phyloP scores from a whole-genome alignment of 2,888 invertebrate genomes.

The Platycheirus albimanus region DNA sequence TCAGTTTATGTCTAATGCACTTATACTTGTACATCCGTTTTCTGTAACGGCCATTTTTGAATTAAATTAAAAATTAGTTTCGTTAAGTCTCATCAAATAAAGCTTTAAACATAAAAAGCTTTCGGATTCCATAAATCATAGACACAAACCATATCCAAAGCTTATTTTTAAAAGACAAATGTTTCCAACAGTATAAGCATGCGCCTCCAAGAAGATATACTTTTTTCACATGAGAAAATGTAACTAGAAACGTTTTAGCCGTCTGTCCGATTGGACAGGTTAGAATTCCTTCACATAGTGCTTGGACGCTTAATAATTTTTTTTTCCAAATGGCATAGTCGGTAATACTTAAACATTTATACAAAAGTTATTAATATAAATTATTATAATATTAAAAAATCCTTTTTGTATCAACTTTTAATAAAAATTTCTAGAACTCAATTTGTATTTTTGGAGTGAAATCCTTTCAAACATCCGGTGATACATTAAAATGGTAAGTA shows the following conservation, averaged over 20 bases:
- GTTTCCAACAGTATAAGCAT: no score
- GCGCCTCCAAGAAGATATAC: conserved; percentile 26
- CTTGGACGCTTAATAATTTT: not conserved
- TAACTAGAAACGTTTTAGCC: not conserved
- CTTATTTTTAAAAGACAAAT: no score
- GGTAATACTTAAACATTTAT: conserved; percentile 10
- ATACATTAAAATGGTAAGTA: conserved; percentile 10
- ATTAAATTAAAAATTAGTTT: no score
- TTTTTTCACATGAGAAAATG: not conserved
- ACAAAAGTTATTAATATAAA: no score
- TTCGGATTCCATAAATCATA: not conserved
- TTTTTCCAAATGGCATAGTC: conserved; percentile 34
- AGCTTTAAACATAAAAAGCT: no score
- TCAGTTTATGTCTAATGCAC: no score
- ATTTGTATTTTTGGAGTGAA: conserved; percentile 4
- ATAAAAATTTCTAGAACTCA: conserved; percentile 16
- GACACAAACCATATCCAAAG: not conserved
- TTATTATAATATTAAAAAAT: conserved; percentile 7
- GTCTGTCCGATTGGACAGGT: not conserved
- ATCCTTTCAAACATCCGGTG: conserved; percentile 26
- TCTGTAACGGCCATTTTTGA: no score
- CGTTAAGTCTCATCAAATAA: no score
- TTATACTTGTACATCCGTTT: no score
- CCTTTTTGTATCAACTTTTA: not conserved
- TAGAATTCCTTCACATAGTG: conserved; percentile 1